Evolutionary conservation across 1,140 invertebrate genomes (phyloP).

Genomic region (Penaeus indicus): DNA sequence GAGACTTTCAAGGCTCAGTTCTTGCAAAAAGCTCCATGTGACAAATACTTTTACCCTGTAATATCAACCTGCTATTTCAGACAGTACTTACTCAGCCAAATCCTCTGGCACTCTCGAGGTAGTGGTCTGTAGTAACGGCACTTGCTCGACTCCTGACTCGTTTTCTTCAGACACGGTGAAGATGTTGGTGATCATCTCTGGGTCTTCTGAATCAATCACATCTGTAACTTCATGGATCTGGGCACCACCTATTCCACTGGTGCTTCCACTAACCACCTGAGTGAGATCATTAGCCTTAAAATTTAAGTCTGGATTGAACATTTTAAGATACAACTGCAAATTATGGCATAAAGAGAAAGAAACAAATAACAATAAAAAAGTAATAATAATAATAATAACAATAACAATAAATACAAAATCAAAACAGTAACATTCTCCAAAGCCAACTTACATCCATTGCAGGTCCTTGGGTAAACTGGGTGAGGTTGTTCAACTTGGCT

Average conservation of each 20-base stretch:
- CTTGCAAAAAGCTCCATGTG: too few species aligned
- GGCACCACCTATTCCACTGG: conserved; percentile 34
- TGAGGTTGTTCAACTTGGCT: conserved; percentile 39
- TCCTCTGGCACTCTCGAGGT: too few species aligned
- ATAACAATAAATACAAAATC: background rate
- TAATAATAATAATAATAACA: background rate
- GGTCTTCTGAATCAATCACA: conserved; percentile 23
- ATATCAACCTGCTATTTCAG: too few species aligned
- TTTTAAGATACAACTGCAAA: too few species aligned
- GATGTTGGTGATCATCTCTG: background rate
- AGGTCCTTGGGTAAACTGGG: conserved; percentile 25
- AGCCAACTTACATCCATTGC: conserved; percentile 35
- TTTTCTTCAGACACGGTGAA: background rate
- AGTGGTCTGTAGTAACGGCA: too few species aligned
- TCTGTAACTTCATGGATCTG: conserved; percentile 54
- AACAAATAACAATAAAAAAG: background rate
- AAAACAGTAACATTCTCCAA: too few species aligned
- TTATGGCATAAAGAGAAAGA: too few species aligned
- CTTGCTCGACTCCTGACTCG: background rate
- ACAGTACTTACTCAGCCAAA: too few species aligned
- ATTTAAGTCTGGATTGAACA: background rate
- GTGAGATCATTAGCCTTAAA: background rate
- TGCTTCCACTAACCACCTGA: conserved; percentile 35
- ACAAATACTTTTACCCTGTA: too few species aligned
- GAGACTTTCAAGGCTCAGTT: too few species aligned